phyloP scores from a whole-genome alignment of 2,888 invertebrate species.

The Antitype chi region DNA sequence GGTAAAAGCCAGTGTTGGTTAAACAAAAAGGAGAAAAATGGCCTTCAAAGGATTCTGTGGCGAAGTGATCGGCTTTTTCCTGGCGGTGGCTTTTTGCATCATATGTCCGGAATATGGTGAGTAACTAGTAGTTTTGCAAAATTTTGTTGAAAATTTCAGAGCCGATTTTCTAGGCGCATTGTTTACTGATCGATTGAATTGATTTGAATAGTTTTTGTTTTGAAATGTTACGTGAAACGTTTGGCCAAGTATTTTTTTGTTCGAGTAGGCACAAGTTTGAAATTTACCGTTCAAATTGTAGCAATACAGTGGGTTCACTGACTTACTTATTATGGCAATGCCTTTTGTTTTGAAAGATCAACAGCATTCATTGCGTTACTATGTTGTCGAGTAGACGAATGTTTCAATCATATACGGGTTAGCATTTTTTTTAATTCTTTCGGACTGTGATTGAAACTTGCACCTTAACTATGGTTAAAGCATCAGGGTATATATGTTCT shows the following conservation, averaged over 20 bases:
- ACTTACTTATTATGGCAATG: background rate
- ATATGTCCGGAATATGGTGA: constrained; percentile 88
- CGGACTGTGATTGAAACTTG: background rate
- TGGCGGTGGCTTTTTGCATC: constrained; percentile 87
- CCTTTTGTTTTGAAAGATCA: background rate
- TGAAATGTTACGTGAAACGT: constrained; percentile 2
- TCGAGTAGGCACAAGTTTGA: background rate
- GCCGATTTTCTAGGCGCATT: constrained; percentile 7
- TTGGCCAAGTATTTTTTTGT: constrained; percentile 1
- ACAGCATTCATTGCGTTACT: background rate
- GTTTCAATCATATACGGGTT: background rate
- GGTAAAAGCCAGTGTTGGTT: constrained; percentile 87
- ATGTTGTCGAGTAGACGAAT: background rate
- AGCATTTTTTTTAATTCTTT: background rate
- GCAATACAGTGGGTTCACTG: background rate
- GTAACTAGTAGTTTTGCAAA: constrained; percentile 64
- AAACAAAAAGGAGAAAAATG: constrained; percentile 85
- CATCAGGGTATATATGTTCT: no score
- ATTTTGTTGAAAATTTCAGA: constrained; percentile 20
- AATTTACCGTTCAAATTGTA: background rate
- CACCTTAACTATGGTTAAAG: background rate
- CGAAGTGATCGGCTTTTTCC: constrained; percentile 87
- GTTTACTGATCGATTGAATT: constrained; percentile 25
- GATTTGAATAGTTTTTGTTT: constrained; percentile 27
- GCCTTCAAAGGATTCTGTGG: constrained; percentile 85